Base-by-base conservation (phyloP, 2,888 invertebrate species). In the Philonicus albiceps region DNA sequence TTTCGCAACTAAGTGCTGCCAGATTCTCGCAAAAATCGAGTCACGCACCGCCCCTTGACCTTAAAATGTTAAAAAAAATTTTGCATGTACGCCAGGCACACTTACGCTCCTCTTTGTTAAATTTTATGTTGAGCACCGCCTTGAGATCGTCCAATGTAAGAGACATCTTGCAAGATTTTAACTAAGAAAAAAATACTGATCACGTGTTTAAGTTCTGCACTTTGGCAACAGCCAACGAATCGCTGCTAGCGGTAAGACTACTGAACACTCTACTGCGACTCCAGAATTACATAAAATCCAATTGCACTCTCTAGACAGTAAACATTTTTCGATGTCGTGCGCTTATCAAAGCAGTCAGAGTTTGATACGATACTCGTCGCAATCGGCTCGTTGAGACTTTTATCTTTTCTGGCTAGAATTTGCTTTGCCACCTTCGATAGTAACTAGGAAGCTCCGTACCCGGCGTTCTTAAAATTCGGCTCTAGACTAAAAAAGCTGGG, bases 81-180 rank as follows among this genome's bases (percentile, higher is more conserved):
- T 43, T n/a, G 49, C 19, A 43, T 37, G 40, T 16, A 43, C 27
- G 27, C 19, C 43, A 78, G 40, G n/a, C 43, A 40, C 78, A 88
- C 88, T 89, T 88, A 89, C 88, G 76, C 83, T 89, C 88, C 40
- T 88, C 87, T 81, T 80, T 84, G 64, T 85, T 88, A 31, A 88
- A 87, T 83, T 86, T 87, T 13, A 88, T 88, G 49, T 75, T 87
- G 13, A 88, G 49, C 80, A 88, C 85, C 31, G 87, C 86, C 73
- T 88, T 88, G 43, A 88, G 40, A 86, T 88, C 88, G 5, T 87
- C 86, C 22, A 88, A 73, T 13, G 88, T 87, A 72, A 88, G 34
- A 74, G 87, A 86, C 85, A 85, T 85, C 8, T 53, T 85, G 43
- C 31, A 34, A 40, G 40, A 78, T 43, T 64, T 83, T 11, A 27